phyloP scores from a whole-genome alignment of 1,140 invertebrate species.

The Meloidogyne hapla region DNA sequence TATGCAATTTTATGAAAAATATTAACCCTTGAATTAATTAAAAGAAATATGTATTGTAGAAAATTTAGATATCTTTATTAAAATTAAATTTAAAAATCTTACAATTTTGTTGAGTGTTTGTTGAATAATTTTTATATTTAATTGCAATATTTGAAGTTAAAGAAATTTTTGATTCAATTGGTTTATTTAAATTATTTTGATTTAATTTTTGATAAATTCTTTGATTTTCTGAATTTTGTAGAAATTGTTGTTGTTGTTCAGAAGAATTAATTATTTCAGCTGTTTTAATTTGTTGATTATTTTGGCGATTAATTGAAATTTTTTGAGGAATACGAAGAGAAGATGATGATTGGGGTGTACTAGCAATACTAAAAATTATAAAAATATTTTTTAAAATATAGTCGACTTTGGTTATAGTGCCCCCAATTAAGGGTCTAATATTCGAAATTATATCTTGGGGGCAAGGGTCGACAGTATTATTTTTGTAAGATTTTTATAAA shows the following conservation, averaged over 20 bases:
- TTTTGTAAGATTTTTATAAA: too few relatives aligned
- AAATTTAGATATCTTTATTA: too few relatives aligned
- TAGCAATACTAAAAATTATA: too few relatives aligned
- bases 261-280: not conserved
- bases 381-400: too few relatives aligned
- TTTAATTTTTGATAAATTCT: not conserved
- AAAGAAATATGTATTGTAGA: too few relatives aligned
- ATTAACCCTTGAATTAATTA: too few relatives aligned
- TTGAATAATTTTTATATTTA: constrained; percentile 3
- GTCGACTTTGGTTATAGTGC: too few relatives aligned
- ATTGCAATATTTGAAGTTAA: not conserved
- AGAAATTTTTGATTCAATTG: not conserved
- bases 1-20: too few relatives aligned
- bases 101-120: not conserved
- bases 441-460: too few relatives aligned
- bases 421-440: too few relatives aligned
- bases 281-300: not conserved
- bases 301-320: not conserved
- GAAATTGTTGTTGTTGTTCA: not conserved
- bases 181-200: not conserved
- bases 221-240: not conserved
- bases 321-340: not conserved
- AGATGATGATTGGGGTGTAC: not conserved
- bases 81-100: not conserved
- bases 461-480: too few relatives aligned